A percentile compares a stretch with the other conserved stretches of the same genome.
Conservation (phyloP, 2,888 invertebrate genomes). For the Xestia c-nigrum region DNA sequence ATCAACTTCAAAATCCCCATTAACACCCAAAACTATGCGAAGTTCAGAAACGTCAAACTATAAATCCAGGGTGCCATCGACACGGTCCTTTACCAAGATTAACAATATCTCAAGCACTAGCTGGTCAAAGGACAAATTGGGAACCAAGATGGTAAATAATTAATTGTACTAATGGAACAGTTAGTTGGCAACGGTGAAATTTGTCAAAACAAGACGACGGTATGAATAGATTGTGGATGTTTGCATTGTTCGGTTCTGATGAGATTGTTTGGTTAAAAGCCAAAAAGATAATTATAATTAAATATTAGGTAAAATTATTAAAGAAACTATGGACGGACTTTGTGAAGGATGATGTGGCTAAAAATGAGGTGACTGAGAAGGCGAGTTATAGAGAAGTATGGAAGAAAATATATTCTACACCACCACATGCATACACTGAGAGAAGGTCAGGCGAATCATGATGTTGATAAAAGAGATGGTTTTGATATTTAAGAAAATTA, state of each 20-base stretch:
- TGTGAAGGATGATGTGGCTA: no score
- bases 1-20: constrained; percentile 60
- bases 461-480: no score
- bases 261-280: constrained; percentile 48
- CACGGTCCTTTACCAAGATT: constrained; percentile 83
- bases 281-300: not conserved
- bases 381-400: no score
- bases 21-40: constrained; percentile 61
- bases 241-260: constrained; percentile 67
- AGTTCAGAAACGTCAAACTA: constrained; percentile 65
- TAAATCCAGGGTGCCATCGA: constrained; percentile 73
- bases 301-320: not conserved
- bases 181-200: constrained; percentile 82
- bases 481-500: no score
- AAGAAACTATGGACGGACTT: no score
- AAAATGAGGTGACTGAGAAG: no score
- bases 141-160: constrained; percentile 86
- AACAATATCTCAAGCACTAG: constrained; percentile 78
- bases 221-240: constrained; percentile 66
- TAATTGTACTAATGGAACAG: constrained; percentile 89
- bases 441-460: no score
- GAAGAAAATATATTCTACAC: no score
- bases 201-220: constrained; percentile 77
- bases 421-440: no score
- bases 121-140: constrained; percentile 87